Conservation (phyloP, 2,797 vertebrate species). For the Xyrichtys novacula region DNA sequence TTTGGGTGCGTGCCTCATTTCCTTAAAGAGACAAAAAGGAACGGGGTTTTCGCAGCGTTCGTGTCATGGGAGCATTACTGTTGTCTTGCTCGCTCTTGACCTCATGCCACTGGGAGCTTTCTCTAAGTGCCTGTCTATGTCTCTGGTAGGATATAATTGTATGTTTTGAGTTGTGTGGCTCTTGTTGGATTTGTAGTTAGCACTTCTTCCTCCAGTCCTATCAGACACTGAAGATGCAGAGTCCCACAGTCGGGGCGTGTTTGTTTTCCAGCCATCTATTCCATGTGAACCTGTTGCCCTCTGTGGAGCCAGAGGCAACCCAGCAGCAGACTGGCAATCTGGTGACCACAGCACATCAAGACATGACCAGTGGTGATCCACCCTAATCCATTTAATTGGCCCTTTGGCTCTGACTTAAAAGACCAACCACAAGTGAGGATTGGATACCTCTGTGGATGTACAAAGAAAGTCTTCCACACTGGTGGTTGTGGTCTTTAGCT, state of each 20-base stretch:
- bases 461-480: constrained; percentile 57
- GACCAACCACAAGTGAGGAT: constrained; percentile 59
- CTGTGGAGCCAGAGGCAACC: constrained; percentile 38
- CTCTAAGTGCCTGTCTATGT: constrained; percentile 48
- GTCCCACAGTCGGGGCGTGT: constrained; percentile 42
- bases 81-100: constrained; percentile 27
- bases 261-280: constrained; percentile 60
- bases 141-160: constrained; percentile 70
- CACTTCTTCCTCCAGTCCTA: constrained; percentile 54
- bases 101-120: constrained; percentile 39
- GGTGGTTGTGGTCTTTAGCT: constrained; percentile 54
- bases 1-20: constrained; percentile 18
- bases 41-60: neutral
- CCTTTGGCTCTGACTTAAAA: constrained; percentile 72
- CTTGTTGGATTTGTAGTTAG: constrained; percentile 74
- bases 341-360: constrained; percentile 71
- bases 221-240: constrained; percentile 43
- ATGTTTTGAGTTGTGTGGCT: constrained; percentile 62
- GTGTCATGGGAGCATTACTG: constrained; percentile 60
- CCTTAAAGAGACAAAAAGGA: constrained; percentile 9
- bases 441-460: constrained; percentile 62
- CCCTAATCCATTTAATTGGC: constrained; percentile 70
- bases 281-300: constrained; percentile 71
- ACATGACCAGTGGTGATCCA: constrained; percentile 73
- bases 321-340: constrained; percentile 59